Percentiles rank a stretch among this genome's conserved stretches.
Evolutionary conservation across 2,888 invertebrate species (phyloP).

Genomic region (Nipponacmea schrenckii): DNA sequence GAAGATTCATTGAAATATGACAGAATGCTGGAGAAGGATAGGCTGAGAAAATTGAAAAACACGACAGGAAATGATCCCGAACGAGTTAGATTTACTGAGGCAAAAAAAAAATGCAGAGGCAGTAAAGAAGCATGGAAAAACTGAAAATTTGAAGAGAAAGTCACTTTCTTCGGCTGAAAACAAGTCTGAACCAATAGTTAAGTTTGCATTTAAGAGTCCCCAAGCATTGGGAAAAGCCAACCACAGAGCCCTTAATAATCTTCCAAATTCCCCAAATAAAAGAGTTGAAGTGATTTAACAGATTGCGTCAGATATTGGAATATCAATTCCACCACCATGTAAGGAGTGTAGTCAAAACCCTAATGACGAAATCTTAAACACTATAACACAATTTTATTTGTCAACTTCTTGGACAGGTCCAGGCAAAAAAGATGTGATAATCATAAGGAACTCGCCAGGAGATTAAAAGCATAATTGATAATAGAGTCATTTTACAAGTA

Average conservation of each 20-base stretch:
- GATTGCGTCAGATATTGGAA: background rate
- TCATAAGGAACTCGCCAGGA: background rate
- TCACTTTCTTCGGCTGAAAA: background rate
- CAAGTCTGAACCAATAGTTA: background rate
- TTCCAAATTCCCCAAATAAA: background rate
- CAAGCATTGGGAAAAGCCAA: background rate
- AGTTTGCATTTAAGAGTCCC: background rate
- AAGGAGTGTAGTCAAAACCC: background rate
- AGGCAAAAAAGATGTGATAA: background rate
- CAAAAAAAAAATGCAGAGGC: background rate
- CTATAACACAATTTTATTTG: background rate
- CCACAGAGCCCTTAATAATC: background rate
- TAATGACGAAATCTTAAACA: background rate
- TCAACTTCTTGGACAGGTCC: background rate
- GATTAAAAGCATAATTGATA: background rate
- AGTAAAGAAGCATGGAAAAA: background rate
- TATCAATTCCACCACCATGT: background rate
- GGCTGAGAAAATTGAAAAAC: too few species aligned
- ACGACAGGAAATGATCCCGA: background rate
- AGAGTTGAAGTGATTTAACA: background rate
- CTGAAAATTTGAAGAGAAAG: too few species aligned
- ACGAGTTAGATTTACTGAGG: background rate
- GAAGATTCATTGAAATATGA: too few species aligned
- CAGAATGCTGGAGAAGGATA: too few species aligned
- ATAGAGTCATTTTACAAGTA: background rate